Evolutionary conservation across 2,888 invertebrate genomes (phyloP), one percentile per base, ranked within the genome.

Genomic region (Crocallis elinguaria): DNA sequence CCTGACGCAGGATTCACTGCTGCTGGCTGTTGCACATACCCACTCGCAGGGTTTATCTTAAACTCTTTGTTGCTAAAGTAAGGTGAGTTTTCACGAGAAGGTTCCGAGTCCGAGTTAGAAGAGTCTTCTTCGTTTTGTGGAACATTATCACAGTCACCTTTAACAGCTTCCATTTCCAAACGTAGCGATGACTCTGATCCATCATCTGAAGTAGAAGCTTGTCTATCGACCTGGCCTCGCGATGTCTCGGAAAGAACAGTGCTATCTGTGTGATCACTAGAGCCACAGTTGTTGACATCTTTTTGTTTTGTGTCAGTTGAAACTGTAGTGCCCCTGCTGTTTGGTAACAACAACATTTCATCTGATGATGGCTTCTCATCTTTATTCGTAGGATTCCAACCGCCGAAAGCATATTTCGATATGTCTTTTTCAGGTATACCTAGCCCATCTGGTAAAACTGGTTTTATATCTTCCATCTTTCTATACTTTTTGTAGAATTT

Each of bases 391-490:
- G 87, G 83, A 67, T 82, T 86, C 83, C 88, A 86, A 41, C 76
- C 82, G 38, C 81, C 81, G 64, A 83, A 88, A 12, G 84, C 71
- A 61, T 85, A 88, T 64, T 92, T 92, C 2, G 82, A 76, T 55
- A 79, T 76, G 60, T 90, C 92, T 65, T 92, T 91, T 64, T 89
- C 86, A 21, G 86, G 86, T 54, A 87, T 79, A 44, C 82, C 92
- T 51, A 95, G 78, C 2, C 95, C 95, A 38, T 93, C 93, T 14
- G 95, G 95, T 57, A 95, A 78, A 64, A 94, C 94, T 9, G 94
- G 93, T 71, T 94, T 93, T 16, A 95, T 94, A 64, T 95, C 93
- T 69, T 93, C 92, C 94, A 95, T 95, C 65, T 90, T 92, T 69
- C 92, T 92, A 67, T 93, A 93, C 57, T 92, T 93, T 50, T 89